Evolutionary conservation across 2,888 invertebrate species (phyloP).

Genomic region (Spisula subtruncata): DNA sequence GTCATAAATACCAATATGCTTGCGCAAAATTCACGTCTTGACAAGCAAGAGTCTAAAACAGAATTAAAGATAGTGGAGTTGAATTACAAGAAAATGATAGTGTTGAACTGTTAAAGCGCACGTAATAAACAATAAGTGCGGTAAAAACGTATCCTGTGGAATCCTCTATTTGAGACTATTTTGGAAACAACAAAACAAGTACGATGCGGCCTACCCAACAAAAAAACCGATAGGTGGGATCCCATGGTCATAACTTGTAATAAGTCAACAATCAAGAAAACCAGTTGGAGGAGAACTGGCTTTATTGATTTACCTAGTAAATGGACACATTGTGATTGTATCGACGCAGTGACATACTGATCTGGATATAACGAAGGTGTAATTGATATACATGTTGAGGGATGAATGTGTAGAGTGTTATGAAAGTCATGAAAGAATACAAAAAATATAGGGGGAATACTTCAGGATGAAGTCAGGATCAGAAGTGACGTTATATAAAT

Average conservation of each 20-base stretch:
- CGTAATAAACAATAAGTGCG: background rate
- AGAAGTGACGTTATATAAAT: constrained; percentile 68
- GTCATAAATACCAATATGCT: no score
- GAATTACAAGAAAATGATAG: background rate
- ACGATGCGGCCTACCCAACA: background rate
- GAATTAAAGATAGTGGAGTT: background rate
- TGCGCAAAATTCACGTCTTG: no score
- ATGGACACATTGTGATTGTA: background rate
- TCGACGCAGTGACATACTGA: no score
- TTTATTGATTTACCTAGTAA: background rate
- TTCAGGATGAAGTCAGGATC: constrained; percentile 65
- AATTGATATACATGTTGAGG: background rate
- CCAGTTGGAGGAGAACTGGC: background rate
- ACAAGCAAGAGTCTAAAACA: background rate
- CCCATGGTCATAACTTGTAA: background rate
- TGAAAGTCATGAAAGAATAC: no score
- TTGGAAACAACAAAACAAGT: background rate
- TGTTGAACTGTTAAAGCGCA: background rate
- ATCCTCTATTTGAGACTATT: background rate
- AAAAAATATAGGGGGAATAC: constrained; percentile 36
- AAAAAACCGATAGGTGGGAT: background rate
- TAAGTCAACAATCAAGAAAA: background rate
- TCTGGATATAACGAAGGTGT: background rate
- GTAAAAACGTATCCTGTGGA: background rate
- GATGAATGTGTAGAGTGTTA: background rate